Evolutionary conservation across 1,140 invertebrate species (phyloP), one percentile per base, ranked within the genome.

Genomic region (Heliconius congener): DNA sequence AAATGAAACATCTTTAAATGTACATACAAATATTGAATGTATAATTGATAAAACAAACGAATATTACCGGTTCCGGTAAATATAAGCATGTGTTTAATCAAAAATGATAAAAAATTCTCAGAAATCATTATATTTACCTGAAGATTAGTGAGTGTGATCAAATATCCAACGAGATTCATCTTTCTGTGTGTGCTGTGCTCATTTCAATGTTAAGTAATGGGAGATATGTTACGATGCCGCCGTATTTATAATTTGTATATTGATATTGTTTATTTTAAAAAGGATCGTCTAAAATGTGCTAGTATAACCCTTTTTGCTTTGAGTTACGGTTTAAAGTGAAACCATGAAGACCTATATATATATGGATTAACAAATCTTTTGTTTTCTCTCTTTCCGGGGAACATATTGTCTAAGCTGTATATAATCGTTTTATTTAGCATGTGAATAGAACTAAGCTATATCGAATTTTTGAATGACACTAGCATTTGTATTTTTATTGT

Each of bases 101-200:
- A 46, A 71, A 19, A 23, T 71, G 27, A 76, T 70, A 76, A 70
- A 76, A 37, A 70, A 70, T 70, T 77, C 46, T 50, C 71, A 73
- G 52, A 78, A 78, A 73, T 78, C 34, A 78, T 57, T 73, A 46
- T 73, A 66, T 78, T 73, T 57, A 42, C 39, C 55, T 66, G 30
- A 2, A 39, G 74, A 76, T 76, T 76, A 50, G 34, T 27, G 34
- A 77, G 70, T 23, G 70, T 50, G 71, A 78, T 73, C 52, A 78
- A 74, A 78, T 77, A 77, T 73, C 74, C 57, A 23, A n/a, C n/a
- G 55, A 76, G 8, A 66, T 66, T 66, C 74, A 42, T 66, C 34
- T 66, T 75, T 23, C 34, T 37, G 30, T 72, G 19, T 72, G 52
- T 74, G 4, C 60, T 66, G 23, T 66, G 23, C 27, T 66, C 60